A percentile compares a stretch with the other conserved stretches of the same genome.
Conservation (phyloP, 2,113 vertebrate genomes). For the Spea multiplicata region DNA sequence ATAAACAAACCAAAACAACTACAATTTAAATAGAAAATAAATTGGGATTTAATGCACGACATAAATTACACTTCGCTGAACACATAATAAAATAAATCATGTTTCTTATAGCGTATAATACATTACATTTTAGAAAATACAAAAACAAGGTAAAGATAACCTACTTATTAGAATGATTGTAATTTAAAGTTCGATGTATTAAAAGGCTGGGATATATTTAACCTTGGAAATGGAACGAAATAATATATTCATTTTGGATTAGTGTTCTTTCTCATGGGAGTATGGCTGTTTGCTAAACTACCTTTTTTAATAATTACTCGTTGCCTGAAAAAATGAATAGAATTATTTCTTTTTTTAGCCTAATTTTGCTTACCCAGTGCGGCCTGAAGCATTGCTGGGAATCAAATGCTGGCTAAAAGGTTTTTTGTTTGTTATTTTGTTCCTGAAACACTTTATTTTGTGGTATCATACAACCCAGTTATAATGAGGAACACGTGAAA, state of each 20-base stretch:
- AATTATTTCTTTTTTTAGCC: slow-evolving; percentile 43
- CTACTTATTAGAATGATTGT: slow-evolving; percentile 28
- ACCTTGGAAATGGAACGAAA: slow-evolving; percentile 41
- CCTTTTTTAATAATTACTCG: slow-evolving; percentile 47
- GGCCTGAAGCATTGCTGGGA: slow-evolving; percentile 29
- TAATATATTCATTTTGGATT: slow-evolving; percentile 47
- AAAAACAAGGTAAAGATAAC: slow-evolving; percentile 15
- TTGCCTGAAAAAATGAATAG: slow-evolving; percentile 44
- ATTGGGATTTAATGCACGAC: too few species aligned
- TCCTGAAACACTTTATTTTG: slow-evolving; percentile 31
- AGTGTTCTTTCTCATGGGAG: slow-evolving; percentile 37
- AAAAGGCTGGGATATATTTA: slow-evolving; percentile 39
- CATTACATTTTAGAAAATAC: neutral
- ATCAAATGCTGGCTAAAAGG: slow-evolving; percentile 22
- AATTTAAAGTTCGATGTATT: slow-evolving; percentile 40
- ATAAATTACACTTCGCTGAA: neutral
- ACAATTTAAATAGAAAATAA: too few species aligned
- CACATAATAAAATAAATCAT: neutral
- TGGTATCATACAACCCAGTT: slow-evolving; percentile 17
- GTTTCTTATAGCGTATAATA: neutral
- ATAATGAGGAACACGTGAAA: slow-evolving; percentile 30
- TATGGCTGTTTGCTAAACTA: slow-evolving; percentile 43
- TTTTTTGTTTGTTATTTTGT: slow-evolving; percentile 40
- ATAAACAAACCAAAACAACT: too few species aligned
- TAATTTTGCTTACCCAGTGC: slow-evolving; percentile 46